Evolutionary conservation across 1,140 invertebrate genomes (phyloP), one percentile per base, ranked within the genome.

Genomic region (Caerostris extrusa): DNA sequence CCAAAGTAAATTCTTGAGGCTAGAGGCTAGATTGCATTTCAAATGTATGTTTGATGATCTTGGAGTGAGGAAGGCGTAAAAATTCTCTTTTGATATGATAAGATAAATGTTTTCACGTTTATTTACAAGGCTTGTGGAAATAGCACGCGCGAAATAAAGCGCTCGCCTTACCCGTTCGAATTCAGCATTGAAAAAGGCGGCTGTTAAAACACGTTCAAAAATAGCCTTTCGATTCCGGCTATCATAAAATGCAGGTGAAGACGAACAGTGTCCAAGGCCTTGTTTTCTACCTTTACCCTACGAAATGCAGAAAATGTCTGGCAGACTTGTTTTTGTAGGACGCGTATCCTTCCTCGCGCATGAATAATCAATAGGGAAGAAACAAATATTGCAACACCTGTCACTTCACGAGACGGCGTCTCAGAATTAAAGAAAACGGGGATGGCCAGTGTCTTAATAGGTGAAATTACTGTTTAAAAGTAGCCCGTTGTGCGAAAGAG

Each of bases 311-410:
- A 89, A 89, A 89, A 89, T 90, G 82, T 83, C 82, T 56, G 55
- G 53, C 7, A 3, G n/a, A 56, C 53, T 57, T 83, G 82, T 83
- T 83, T 83, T 83, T 83, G 55, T 57, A 83, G 82, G 55, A 57
- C 82, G 55, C 14, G 71, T 77, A 77, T 77, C 71, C 71, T 77
- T 77, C 71, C 71, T 50, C 61, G 50, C 71, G 71, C 71, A 77
- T 85, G 69, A 91, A 82, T 91, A 91, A 60, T 82, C 71, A 61
- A 91, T 71, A 12, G 17, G 17, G 58, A 82, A 81, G 53, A 61
- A 69, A 82, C 57, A 91, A 91, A 91, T 91, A 91, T 91, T 91
- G 56, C 67, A 60, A n/a, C 90, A 91, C 90, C 86, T 88, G 86
- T 34, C 19, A 67, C 8, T 56, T 8, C 34, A 3, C 8, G 50